A percentile compares a stretch with the other conserved stretches of the same genome.
phyloP scores from a whole-genome alignment of 2,888 invertebrate species.

The Athetis lepigone region DNA sequence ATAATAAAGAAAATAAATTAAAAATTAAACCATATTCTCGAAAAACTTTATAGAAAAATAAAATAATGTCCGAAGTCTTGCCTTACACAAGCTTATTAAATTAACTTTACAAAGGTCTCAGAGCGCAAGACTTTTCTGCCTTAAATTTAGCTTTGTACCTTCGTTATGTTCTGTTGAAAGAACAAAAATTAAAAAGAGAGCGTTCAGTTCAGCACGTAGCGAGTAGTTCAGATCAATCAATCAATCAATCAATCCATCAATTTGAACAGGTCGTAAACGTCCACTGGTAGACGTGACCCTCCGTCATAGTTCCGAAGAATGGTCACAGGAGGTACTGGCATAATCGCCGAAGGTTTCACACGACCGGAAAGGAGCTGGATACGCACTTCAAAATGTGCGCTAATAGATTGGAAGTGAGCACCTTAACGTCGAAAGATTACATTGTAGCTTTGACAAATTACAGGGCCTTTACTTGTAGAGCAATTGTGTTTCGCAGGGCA shows the following conservation, averaged over 20 bases:
- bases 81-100: conserved; percentile 37
- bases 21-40: background rate
- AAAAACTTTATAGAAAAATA: conserved; percentile 12
- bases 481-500: background rate
- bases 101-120: conserved; percentile 26
- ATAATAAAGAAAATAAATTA: background rate
- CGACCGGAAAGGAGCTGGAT: conserved; percentile 7
- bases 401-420: background rate
- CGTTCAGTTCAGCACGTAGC: conserved; percentile 27
- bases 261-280: conserved; percentile 57
- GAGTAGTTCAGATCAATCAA: conserved; percentile 49
- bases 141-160: conserved; percentile 9
- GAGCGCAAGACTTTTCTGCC: background rate
- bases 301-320: conserved; percentile 39
- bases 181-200: conserved; percentile 4
- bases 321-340: conserved; percentile 23
- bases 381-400: background rate
- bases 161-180: background rate
- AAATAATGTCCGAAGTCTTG: conserved; percentile 10
- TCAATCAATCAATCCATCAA: no score
- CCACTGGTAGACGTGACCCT: conserved; percentile 40
- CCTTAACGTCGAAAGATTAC: background rate
- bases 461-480: background rate
- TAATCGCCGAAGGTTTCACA: conserved; percentile 38
- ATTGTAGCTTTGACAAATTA: background rate